These are phyloP conservation scores for Scylla paramamosain DNA, from an alignment of 1,140 invertebrate genomes.

Conservation along the genomic window DNA sequence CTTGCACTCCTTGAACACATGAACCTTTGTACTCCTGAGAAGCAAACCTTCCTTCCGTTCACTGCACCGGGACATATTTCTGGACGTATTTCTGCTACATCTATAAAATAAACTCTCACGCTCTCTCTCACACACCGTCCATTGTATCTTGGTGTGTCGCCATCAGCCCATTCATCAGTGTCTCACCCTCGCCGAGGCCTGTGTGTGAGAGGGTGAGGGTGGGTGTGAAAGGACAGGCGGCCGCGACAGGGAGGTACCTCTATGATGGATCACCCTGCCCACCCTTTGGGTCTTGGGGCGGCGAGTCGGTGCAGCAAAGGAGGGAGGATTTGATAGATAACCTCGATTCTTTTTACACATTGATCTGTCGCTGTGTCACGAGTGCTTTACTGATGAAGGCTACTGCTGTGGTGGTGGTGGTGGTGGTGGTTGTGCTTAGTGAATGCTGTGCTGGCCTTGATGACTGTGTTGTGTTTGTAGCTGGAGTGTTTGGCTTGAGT, in stretches of 20 bases:
- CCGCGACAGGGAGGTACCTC: neutral
- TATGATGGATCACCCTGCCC: neutral
- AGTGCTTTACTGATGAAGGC: neutral
- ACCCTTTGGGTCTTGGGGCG: neutral
- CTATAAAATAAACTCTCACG: neutral
- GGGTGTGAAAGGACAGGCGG: constrained; percentile 7
- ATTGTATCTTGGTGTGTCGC: neutral
- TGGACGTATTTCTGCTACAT: too few relatives aligned
- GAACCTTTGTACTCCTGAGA: too few relatives aligned
- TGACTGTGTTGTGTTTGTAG: too few relatives aligned
- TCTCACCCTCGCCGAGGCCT: neutral
- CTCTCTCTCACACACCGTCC: neutral
- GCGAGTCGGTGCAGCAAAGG: neutral
- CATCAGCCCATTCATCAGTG: constrained; percentile 4
- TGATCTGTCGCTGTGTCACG: neutral
- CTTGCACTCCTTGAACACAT: too few relatives aligned
- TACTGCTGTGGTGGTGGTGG: too few relatives aligned
- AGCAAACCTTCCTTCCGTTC: too few relatives aligned
- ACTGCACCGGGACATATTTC: too few relatives aligned
- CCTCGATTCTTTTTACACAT: neutral
- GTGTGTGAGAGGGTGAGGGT: neutral
- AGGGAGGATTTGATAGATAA: neutral
- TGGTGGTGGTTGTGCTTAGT: too few relatives aligned
- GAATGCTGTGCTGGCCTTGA: too few relatives aligned
- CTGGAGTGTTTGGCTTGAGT: too few relatives aligned